These are phyloP conservation scores for Branchinecta lynchi DNA, from an alignment of 1,140 invertebrate genomes.

Conservation along the genomic window DNA sequence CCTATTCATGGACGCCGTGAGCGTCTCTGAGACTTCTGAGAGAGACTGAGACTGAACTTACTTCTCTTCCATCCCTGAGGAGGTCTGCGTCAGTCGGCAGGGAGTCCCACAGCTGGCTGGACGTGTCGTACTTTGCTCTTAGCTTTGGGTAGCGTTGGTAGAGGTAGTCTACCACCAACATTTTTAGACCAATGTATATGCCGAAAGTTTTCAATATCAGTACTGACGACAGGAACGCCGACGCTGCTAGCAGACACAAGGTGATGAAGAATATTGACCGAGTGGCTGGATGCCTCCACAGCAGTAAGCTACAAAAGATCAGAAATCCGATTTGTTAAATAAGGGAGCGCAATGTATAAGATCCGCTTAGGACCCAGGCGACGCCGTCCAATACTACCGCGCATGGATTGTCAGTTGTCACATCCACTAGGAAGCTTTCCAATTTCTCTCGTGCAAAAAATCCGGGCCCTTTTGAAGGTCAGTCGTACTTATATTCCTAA, in stretches of 20 bases:
- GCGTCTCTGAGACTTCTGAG: no score
- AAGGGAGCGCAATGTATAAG: constrained; percentile 4
- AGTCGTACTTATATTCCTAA: no score
- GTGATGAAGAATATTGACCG: constrained; percentile 28
- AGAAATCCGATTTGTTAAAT: constrained; percentile 8
- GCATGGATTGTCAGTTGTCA: no score
- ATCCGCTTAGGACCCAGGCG: no score
- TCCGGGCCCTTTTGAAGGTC: no score
- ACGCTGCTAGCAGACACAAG: constrained; percentile 25
- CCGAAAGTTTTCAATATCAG: constrained; percentile 27
- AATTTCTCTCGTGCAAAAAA: no score
- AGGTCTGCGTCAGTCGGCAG: constrained; percentile 33
- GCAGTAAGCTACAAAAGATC: constrained; percentile 27
- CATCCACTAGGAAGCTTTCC: no score
- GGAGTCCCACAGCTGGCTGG: constrained; percentile 30
- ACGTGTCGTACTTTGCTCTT: constrained; percentile 32
- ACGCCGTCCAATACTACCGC: no score
- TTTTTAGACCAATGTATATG: constrained; percentile 29
- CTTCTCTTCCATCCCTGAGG: constrained; percentile 15
- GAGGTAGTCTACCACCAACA: constrained; percentile 33
- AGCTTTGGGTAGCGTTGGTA: constrained; percentile 33
- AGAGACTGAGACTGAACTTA: constrained; percentile 21
- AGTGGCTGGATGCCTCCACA: constrained; percentile 31
- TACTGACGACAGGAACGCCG: constrained; percentile 26
- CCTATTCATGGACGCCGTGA: no score